These are phyloP conservation scores for Megamerina dolium DNA, from an alignment of 2,888 invertebrate species.

Conservation along the genomic window DNA sequence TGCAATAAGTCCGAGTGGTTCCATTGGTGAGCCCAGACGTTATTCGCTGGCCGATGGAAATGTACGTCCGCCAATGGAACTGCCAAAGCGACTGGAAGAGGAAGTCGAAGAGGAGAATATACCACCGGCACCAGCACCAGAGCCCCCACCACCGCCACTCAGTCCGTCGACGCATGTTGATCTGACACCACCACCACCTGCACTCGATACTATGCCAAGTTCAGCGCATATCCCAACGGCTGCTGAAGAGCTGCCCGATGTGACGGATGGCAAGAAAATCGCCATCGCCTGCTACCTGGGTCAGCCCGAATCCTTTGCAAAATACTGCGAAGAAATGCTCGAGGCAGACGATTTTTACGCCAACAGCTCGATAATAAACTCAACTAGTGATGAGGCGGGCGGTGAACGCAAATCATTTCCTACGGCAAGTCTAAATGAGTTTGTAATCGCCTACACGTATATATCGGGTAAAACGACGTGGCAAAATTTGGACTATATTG, in stretches of 20 bases:
- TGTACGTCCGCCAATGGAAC: constrained; percentile 47
- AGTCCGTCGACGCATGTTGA: constrained; percentile 48
- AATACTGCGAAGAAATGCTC: constrained; percentile 62
- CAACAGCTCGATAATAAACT: constrained; percentile 48
- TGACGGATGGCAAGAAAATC: constrained; percentile 79
- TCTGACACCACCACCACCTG: constrained; percentile 48
- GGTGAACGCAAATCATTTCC: constrained; percentile 52
- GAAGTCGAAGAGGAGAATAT: constrained; percentile 48
- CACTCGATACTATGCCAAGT: constrained; percentile 40
- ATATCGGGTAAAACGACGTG: constrained; percentile 91
- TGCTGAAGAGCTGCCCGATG: constrained; percentile 59
- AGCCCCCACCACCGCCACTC: constrained; percentile 45
- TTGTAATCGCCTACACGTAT: constrained; percentile 80
- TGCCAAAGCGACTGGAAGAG: constrained; percentile 46
- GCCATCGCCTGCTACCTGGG: constrained; percentile 84
- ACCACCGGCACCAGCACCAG: constrained; percentile 46
- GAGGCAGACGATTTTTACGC: constrained; percentile 60
- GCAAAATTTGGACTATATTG: constrained; percentile 88
- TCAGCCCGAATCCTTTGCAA: constrained; percentile 69
- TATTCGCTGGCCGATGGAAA: constrained; percentile 57
- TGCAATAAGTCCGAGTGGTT: constrained; percentile 48
- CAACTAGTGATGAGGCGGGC: constrained; percentile 44
- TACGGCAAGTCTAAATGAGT: constrained; percentile 62
- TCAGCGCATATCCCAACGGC: constrained; percentile 46
- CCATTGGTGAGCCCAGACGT: constrained; percentile 54